These are phyloP conservation scores for Bhutanitis thaidina DNA, from an alignment of 2,888 invertebrate species.

Conservation along the genomic window DNA sequence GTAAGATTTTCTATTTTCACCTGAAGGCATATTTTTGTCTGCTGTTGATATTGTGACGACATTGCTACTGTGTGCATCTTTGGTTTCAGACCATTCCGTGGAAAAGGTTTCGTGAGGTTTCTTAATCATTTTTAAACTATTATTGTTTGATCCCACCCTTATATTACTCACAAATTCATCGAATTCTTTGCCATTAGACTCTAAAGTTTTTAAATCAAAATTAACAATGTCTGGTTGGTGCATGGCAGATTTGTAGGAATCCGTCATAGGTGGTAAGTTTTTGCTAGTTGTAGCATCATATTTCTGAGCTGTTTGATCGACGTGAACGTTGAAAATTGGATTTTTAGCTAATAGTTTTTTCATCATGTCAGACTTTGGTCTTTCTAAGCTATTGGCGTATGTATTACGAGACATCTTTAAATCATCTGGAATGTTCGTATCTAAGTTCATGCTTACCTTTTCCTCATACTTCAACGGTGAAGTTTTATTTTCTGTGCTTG, in stretches of 20 bases:
- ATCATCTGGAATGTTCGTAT: constrained; percentile 82
- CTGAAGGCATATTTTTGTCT: constrained; percentile 54
- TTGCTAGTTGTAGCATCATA: constrained; percentile 53
- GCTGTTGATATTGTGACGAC: constrained; percentile 70
- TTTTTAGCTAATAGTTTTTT: constrained; percentile 78
- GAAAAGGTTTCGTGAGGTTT: constrained; percentile 48
- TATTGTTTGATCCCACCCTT: constrained; percentile 69
- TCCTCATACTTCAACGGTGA: constrained; percentile 61
- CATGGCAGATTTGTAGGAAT: constrained; percentile 62
- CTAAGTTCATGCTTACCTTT: constrained; percentile 68
- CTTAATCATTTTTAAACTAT: constrained; percentile 59
- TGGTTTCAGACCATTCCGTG: constrained; percentile 58
- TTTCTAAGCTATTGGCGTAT: constrained; percentile 80
- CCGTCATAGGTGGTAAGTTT: constrained; percentile 52
- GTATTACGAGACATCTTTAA: constrained; percentile 82
- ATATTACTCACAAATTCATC: constrained; percentile 75
- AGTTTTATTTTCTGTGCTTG: constrained; percentile 40
- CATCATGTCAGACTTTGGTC: constrained; percentile 82
- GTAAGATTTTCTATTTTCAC: constrained; percentile 57
- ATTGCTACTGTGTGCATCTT: constrained; percentile 49
- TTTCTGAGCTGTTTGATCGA: constrained; percentile 55
- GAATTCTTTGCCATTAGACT: constrained; percentile 53
- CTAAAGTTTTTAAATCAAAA: constrained; percentile 62
- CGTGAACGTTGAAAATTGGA: constrained; percentile 69
- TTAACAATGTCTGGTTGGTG: constrained; percentile 76